These are phyloP conservation scores for Leistus spinibarbis DNA, from an alignment of 2,888 invertebrate species.

Conservation along the genomic window DNA sequence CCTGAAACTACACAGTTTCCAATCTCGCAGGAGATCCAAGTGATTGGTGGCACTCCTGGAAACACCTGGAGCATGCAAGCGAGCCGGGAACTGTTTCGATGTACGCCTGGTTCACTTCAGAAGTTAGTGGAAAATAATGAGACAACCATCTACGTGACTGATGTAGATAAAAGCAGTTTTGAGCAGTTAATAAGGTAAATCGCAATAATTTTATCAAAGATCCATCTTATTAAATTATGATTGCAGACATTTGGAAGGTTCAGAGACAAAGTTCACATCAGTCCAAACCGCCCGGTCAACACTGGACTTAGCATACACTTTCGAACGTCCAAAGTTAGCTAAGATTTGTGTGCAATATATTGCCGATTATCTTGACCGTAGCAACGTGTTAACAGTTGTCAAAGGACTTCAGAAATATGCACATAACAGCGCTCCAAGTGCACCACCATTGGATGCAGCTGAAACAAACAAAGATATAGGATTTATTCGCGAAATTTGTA, in stretches of 20 bases:
- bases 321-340: conserved; percentile 72
- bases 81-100: conserved; percentile 66
- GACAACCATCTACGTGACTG: conserved; percentile 61
- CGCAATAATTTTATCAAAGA: neutral
- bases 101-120: conserved; percentile 63
- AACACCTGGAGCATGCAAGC: conserved; percentile 74
- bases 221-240: conserved; percentile 2
- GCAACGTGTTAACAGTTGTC: conserved; percentile 70
- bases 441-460: conserved; percentile 16
- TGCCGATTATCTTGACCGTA: conserved; percentile 66
- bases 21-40: conserved; percentile 64
- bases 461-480: neutral
- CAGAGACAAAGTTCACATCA: conserved; percentile 13
- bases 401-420: conserved; percentile 59
- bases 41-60: conserved; percentile 68
- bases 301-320: conserved; percentile 75
- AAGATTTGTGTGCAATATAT: conserved; percentile 71
- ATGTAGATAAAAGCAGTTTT: conserved; percentile 71
- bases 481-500: conserved; percentile 52
- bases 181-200: conserved; percentile 65
- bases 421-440: conserved; percentile 46
- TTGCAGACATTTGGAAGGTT: conserved; percentile 17
- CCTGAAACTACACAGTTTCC: neutral
- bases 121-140: conserved; percentile 64
- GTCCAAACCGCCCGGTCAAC: conserved; percentile 67